A percentile compares a stretch with the other conserved stretches of the same genome.
phyloP scores from a whole-genome alignment of 2,113 vertebrate species.

The Chionis minor region DNA sequence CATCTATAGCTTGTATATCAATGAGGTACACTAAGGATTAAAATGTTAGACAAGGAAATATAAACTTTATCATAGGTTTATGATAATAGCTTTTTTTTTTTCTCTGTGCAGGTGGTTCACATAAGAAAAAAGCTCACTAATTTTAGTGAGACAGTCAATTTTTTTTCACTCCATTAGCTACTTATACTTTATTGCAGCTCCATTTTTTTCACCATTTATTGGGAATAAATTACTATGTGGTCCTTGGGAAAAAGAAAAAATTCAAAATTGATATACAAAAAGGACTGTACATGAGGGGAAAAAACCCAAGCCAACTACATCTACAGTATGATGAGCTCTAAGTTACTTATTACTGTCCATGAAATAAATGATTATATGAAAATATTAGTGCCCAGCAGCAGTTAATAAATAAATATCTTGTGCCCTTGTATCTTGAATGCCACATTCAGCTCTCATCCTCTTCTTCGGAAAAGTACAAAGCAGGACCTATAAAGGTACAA shows the following conservation, averaged over 20 bases:
- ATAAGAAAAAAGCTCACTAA: background rate
- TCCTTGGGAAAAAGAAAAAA: background rate
- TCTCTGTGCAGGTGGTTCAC: background rate
- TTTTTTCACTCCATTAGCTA: background rate
- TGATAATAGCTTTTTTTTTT: background rate
- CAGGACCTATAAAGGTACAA: background rate
- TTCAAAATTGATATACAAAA: background rate
- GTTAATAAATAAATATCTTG: background rate
- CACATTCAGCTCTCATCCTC: background rate
- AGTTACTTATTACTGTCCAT: background rate
- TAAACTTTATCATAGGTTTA: background rate
- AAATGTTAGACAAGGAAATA: background rate
- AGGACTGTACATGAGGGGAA: rapidly evolving
- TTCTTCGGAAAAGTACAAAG: background rate
- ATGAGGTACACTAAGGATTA: background rate
- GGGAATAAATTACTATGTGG: background rate
- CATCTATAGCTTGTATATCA: background rate
- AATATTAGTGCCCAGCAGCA: background rate
- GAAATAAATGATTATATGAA: background rate
- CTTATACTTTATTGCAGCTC: background rate
- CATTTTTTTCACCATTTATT: background rate
- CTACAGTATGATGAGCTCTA: background rate
- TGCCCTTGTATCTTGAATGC: background rate
- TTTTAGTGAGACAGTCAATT: background rate
- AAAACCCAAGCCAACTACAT: background rate